Evolutionary conservation across 2,888 invertebrate species (phyloP).

Genomic region (Trichopoda pennipes): DNA sequence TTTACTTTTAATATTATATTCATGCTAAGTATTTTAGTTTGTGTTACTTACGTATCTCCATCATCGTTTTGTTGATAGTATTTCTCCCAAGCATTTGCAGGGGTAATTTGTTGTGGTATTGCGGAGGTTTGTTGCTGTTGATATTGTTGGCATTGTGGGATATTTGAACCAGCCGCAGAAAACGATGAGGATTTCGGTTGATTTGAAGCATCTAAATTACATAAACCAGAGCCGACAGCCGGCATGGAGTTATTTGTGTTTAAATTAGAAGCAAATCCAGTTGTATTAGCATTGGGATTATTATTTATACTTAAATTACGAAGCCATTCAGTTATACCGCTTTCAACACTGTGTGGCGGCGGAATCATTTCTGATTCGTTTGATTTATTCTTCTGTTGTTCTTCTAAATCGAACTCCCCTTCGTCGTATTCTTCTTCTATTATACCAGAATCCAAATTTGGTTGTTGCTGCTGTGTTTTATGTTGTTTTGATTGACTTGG

Average conservation of each 20-base stretch:
- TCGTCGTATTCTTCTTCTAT: slow-evolving; percentile 71
- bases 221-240: slow-evolving; percentile 57
- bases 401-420: slow-evolving; percentile 5
- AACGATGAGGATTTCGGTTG: slow-evolving; percentile 24
- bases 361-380: slow-evolving; percentile 81
- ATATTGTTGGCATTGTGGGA: slow-evolving; percentile 61
- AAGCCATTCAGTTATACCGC: slow-evolving; percentile 84
- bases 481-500: slow-evolving; percentile 54
- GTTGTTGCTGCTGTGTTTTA: slow-evolving; percentile 39
- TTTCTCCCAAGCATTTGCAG: slow-evolving; percentile 83
- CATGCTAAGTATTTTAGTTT: too few relatives aligned
- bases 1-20: too few relatives aligned
- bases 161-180: slow-evolving; percentile 34
- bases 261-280: slow-evolving; percentile 38
- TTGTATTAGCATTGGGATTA: slow-evolving; percentile 49
- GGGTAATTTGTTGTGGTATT: slow-evolving; percentile 61
- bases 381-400: slow-evolving; percentile 44
- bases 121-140: slow-evolving; percentile 62
- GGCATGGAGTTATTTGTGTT: slow-evolving; percentile 56
- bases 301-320: slow-evolving; percentile 83
- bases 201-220: slow-evolving; percentile 67
- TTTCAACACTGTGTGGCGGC: slow-evolving; percentile 87
- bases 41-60: slow-evolving; percentile 91
- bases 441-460: slow-evolving; percentile 73
- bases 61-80: slow-evolving; percentile 90